A percentile compares a stretch with the other conserved stretches of the same genome.
These are phyloP conservation scores for Brachypteracias leptosomus DNA, from an alignment of 2,113 vertebrate genomes.

Conservation along the genomic window DNA sequence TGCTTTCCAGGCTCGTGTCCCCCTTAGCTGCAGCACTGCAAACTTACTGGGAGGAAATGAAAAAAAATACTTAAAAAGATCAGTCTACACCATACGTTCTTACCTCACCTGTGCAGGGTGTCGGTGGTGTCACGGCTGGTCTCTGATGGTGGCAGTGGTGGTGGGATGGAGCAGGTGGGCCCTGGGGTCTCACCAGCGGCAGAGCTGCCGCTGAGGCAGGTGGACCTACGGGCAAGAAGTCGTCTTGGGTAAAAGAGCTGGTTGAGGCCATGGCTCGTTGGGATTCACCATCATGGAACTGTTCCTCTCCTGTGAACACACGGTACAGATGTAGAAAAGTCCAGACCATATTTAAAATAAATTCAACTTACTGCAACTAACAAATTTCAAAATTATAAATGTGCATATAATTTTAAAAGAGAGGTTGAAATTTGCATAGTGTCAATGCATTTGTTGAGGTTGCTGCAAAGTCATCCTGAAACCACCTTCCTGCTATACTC, in stretches of 20 bases:
- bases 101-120: too few relatives aligned
- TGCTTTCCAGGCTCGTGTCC: fast-evolving
- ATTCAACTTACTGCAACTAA: background rate
- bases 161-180: background rate
- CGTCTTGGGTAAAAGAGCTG: background rate
- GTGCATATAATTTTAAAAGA: background rate
- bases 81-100: background rate
- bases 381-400: background rate
- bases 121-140: background rate
- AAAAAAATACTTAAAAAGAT: too few relatives aligned
- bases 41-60: fast-evolving
- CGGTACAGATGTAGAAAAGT: fast-evolving
- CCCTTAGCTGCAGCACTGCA: background rate
- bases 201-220: fast-evolving
- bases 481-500: background rate
- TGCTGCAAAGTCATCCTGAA: background rate
- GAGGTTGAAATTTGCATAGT: background rate
- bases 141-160: background rate
- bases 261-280: background rate
- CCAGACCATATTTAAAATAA: background rate
- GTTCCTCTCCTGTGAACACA: background rate
- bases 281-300: background rate
- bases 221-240: background rate
- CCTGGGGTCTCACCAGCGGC: fast-evolving
- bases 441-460: background rate